Conservation (phyloP, 2,888 invertebrate genomes). For the Crepidodera aurea region DNA sequence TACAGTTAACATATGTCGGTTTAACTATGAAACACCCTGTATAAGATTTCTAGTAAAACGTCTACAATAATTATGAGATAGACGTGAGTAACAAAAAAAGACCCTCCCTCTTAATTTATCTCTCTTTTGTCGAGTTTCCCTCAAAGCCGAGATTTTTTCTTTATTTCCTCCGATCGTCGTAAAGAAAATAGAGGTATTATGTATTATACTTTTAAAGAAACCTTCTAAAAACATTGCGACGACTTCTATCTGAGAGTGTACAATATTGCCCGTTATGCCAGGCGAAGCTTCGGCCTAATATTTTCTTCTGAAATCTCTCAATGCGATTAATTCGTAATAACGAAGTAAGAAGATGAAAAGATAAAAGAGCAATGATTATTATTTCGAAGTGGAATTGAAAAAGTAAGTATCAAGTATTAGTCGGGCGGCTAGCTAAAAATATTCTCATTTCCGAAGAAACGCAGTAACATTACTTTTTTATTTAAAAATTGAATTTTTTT, state of each 20-base stretch:
- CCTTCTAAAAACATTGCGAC: constrained; percentile 12
- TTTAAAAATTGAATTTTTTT: no score
- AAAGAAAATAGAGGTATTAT: constrained; percentile 10
- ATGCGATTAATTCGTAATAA: constrained; percentile 41
- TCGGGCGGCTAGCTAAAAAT: no score
- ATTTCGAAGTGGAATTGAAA: constrained; percentile 34
- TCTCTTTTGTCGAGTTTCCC: not conserved
- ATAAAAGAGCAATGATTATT: constrained; percentile 38
- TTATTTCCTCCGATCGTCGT: not conserved
- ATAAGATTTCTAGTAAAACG: no score
- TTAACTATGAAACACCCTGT: no score
- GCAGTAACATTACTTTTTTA: no score
- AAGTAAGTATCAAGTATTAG: constrained; percentile 21
- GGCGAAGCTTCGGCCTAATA: constrained; percentile 21
- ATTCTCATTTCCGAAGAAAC: no score
- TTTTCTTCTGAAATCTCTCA: constrained; percentile 33
- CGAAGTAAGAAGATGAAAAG: constrained; percentile 38
- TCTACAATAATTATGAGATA: no score
- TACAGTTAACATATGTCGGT: no score
- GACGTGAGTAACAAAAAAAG: no score
- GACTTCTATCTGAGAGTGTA: constrained; percentile 13
- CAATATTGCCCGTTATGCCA: constrained; percentile 21
- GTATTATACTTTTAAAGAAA: constrained; percentile 26
- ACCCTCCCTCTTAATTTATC: constrained; percentile 5
- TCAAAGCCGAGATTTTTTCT: constrained; percentile 12